phyloP scores from a whole-genome alignment of 2,113 vertebrate genomes.

The Xenopus tropicalis region UCB_Xtro_10.0 CM004450.2:54204001-54204500 shows the following conservation, averaged over 20 bases:
- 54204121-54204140: constrained; percentile 7
- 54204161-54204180: constrained; percentile 19
- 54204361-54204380: neutral
- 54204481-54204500: neutral
- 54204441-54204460: no score
- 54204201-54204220: constrained; percentile 50
- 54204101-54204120: constrained; percentile 3
- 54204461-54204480: neutral
- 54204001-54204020: constrained; percentile 3
- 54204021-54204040: constrained; percentile 13
- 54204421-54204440: neutral
- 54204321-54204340: neutral
- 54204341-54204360: neutral
- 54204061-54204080: neutral
- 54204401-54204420: neutral
- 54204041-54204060: constrained; percentile 14
- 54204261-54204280: constrained; percentile 59
- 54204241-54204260: constrained; percentile 57
- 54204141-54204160: constrained; percentile 7
- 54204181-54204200: constrained; percentile 51
- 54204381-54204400: neutral
- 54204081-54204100: neutral
- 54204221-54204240: constrained; percentile 57
- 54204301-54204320: neutral
- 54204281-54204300: constrained; percentile 1